phyloP scores from a whole-genome alignment of 2,113 vertebrate genomes.

The Tenebrosternarchus preto region DNA sequence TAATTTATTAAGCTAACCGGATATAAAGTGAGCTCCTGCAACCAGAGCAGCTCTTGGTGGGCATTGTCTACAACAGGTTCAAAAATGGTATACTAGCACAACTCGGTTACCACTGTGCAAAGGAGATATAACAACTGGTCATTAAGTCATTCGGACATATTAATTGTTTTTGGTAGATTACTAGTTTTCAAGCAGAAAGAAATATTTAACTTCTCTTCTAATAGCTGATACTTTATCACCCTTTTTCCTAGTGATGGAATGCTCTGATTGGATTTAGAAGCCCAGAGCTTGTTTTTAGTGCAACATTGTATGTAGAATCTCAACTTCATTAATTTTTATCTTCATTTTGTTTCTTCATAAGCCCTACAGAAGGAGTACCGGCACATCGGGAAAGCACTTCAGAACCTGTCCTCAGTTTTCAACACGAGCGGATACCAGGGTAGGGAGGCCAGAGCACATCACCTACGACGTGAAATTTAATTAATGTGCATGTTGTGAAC shows the following conservation, averaged over 20 bases:
- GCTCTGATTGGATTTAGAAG: background rate
- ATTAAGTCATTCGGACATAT: too few relatives aligned
- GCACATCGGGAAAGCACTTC: slow-evolving; percentile 86
- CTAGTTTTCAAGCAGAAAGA: too few relatives aligned
- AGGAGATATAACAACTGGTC: too few relatives aligned
- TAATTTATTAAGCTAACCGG: too few relatives aligned
- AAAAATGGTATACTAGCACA: too few relatives aligned
- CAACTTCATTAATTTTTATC: background rate
- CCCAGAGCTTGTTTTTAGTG: background rate
- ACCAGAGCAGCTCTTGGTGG: too few relatives aligned
- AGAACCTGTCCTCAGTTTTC: slow-evolving; percentile 81
- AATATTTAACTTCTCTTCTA: background rate
- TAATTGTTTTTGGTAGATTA: too few relatives aligned
- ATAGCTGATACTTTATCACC: background rate
- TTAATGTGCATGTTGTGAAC: background rate
- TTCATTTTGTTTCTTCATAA: slow-evolving; percentile 54
- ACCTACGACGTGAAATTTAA: background rate
- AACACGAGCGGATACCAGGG: slow-evolving; percentile 83
- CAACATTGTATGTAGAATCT: background rate
- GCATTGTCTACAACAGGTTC: too few relatives aligned
- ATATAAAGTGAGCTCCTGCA: too few relatives aligned
- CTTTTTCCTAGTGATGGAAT: background rate
- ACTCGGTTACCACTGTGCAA: too few relatives aligned
- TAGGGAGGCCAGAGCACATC: slow-evolving; percentile 47
- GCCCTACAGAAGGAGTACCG: slow-evolving; percentile 86